Percentiles rank a stretch among this genome's conserved stretches.
Conservation (phyloP, 2,113 vertebrate genomes). For the Eulacestoma nigropectus region DNA sequence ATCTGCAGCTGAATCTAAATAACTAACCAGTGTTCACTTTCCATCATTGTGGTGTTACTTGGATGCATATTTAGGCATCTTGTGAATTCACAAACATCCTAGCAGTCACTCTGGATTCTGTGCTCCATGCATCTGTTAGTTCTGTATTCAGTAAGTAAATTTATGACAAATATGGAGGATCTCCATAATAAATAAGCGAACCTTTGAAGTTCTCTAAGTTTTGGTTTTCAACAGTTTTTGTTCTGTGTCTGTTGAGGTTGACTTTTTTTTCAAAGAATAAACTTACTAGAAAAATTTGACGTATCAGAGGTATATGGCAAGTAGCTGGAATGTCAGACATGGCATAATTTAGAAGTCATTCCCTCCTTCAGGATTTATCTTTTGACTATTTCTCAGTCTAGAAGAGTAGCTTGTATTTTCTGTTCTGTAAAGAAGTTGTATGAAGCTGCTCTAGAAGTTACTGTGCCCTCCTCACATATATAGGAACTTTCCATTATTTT, state of each 20-base stretch:
- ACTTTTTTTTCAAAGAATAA: not conserved
- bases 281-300: not conserved
- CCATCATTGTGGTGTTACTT: not conserved
- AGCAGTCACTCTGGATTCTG: not conserved
- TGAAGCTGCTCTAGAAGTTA: not conserved
- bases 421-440: not conserved
- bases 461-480: not conserved
- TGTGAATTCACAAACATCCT: not conserved
- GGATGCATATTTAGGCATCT: not conserved
- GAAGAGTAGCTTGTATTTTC: not conserved
- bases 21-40: not conserved
- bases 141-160: not conserved
- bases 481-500: constrained; percentile 1
- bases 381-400: not conserved
- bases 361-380: not conserved
- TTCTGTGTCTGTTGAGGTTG: not conserved
- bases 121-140: not conserved
- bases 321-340: not conserved
- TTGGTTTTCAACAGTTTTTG: not conserved
- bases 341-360: not conserved
- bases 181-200: not conserved
- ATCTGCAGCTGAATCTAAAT: not conserved
- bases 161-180: not conserved
- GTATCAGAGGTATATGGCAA: not conserved
- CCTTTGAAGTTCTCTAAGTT: not conserved